A percentile compares a stretch with the other conserved stretches of the same genome.
These are phyloP conservation scores for Macrophya annulata DNA, from an alignment of 2,888 invertebrate species.

Conservation along the genomic window DNA sequence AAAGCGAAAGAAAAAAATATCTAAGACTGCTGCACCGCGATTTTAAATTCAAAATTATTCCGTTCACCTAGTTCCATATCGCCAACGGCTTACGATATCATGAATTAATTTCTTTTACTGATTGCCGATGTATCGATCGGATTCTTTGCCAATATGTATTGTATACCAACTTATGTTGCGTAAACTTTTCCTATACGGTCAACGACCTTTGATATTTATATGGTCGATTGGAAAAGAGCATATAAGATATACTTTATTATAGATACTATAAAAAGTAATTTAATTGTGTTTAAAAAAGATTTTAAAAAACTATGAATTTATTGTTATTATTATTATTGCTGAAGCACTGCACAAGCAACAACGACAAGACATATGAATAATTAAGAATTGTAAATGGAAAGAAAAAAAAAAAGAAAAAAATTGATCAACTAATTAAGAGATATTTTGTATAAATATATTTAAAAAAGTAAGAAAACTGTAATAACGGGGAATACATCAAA, in stretches of 20 bases:
- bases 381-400: not conserved
- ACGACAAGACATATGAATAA: not conserved
- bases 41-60: not conserved
- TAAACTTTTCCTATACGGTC: not conserved
- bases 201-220: not conserved
- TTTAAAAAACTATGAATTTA: not conserved
- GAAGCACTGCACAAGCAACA: constrained; percentile 25
- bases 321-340: not conserved
- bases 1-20: not conserved
- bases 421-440: not conserved
- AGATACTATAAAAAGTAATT: not conserved
- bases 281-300: not conserved
- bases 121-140: not conserved
- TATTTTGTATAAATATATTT: not conserved
- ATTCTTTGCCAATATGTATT: not conserved
- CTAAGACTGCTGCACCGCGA: not conserved
- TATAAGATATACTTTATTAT: not conserved
- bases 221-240: not conserved
- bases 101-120: constrained; percentile 9
- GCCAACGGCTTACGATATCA: not conserved
- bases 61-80: not conserved
- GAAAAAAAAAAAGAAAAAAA: constrained; percentile 12
- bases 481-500: constrained; percentile 46
- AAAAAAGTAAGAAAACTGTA: not conserved
- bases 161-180: not conserved